Percentiles rank a stretch among this genome's conserved stretches.
Conservation (phyloP, 2,797 vertebrate species). For the Xenops minutus region DNA sequence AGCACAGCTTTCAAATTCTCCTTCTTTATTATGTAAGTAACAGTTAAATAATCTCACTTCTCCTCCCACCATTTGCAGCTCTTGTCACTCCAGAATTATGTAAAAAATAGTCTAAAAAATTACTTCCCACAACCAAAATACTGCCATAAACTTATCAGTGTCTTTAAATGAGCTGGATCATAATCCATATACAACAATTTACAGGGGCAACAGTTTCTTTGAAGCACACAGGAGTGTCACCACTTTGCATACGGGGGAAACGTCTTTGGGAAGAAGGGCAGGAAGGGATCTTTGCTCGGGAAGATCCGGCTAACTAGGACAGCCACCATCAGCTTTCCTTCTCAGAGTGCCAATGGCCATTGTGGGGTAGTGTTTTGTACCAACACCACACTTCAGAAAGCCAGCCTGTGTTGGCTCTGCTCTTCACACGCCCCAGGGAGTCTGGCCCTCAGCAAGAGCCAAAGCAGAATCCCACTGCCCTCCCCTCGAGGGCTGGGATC, state of each 20-base stretch:
- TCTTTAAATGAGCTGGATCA: neutral
- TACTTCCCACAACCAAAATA: neutral
- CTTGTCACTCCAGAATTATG: neutral
- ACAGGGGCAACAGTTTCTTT: neutral
- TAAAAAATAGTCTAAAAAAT: neutral
- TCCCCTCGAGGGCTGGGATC: neutral
- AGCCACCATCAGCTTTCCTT: neutral
- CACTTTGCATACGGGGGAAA: neutral
- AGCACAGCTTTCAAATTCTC: neutral
- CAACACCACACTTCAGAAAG: neutral
- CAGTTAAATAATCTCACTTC: neutral
- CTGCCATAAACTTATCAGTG: neutral
- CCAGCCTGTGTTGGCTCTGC: accelerated
- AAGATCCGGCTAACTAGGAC: neutral
- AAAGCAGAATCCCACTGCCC: neutral
- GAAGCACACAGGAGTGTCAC: neutral
- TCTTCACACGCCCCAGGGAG: neutral
- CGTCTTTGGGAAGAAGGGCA: no score
- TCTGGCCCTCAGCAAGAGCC: neutral
- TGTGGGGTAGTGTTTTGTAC: neutral
- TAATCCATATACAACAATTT: neutral
- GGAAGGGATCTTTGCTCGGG: no score
- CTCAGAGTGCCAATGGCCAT: neutral
- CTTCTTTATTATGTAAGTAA: neutral
- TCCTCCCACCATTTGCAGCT: neutral